phyloP scores from a whole-genome alignment of 2,113 vertebrate genomes.

The Elaphurus davidianus region DNA sequence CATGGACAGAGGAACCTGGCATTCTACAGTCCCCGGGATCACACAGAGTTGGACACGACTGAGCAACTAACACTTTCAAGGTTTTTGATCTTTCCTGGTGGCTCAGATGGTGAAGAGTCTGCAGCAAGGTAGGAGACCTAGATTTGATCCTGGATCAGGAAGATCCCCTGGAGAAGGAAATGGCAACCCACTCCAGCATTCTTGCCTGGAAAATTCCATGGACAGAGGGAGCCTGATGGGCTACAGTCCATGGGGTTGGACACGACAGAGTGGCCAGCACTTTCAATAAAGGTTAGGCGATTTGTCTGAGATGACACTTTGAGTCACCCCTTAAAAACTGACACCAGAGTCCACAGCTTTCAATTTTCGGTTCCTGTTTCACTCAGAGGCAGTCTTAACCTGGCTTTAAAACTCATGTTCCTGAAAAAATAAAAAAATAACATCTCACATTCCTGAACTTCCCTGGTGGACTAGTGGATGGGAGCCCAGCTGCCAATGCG shows the following conservation, averaged over 20 bases:
- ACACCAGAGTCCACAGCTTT: neutral
- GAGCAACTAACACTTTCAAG: neutral
- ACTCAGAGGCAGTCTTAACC: neutral
- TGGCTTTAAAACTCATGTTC: neutral
- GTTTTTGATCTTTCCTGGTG: neutral
- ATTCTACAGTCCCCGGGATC: neutral
- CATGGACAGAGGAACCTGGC: neutral
- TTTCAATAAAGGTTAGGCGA: neutral
- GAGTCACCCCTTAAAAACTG: neutral
- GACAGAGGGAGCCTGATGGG: neutral
- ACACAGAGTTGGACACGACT: neutral
- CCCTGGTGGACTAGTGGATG: neutral
- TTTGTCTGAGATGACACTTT: neutral
- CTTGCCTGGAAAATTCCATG: neutral
- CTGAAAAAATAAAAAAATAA: neutral
- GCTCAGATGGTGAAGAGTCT: neutral
- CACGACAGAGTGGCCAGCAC: neutral
- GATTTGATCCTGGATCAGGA: neutral
- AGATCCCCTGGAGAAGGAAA: neutral
- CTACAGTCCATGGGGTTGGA: neutral
- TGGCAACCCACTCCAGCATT: neutral
- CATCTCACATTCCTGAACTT: neutral
- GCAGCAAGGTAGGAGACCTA: neutral
- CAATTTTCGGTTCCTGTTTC: neutral
- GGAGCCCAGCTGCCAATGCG: neutral